phyloP scores from a whole-genome alignment of 1,140 invertebrate genomes.

The Fopius arisanus region DNA sequence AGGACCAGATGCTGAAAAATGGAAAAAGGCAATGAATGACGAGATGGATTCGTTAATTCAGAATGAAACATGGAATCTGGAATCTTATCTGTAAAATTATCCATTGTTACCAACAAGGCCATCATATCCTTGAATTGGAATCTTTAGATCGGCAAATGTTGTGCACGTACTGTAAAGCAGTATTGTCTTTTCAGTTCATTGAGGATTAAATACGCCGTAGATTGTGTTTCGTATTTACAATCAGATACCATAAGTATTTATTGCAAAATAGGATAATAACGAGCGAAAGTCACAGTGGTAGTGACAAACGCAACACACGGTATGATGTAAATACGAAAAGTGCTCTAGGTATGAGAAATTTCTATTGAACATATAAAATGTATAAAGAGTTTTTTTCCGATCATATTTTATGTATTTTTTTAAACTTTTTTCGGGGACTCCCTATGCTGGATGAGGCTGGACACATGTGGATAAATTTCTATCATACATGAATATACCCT shows the following conservation, averaged over 20 bases:
- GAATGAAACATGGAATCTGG: too few species aligned
- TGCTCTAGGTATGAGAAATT: conserved; percentile 4
- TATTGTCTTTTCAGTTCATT: conserved; percentile 29
- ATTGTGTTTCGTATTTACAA: conserved; percentile 20
- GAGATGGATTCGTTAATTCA: too few species aligned
- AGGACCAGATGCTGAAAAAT: too few species aligned
- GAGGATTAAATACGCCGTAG: conserved; percentile 23
- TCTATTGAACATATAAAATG: background rate
- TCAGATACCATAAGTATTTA: conserved; percentile 35
- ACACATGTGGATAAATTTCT: conserved; percentile 34
- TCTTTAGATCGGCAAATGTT: conserved; percentile 18
- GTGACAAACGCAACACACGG: background rate
- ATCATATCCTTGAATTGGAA: conserved; percentile 29
- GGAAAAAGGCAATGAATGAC: too few species aligned
- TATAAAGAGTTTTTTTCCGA: background rate
- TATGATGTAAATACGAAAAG: conserved; percentile 19
- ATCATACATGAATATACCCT: conserved; percentile 28
- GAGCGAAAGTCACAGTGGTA: background rate
- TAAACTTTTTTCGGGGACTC: background rate
- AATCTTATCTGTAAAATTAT: too few species aligned
- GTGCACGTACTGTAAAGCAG: conserved; percentile 29
- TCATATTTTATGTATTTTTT: conserved; percentile 1
- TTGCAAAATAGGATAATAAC: conserved; percentile 26
- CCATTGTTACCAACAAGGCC: too few species aligned
- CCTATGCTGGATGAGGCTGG: conserved; percentile 29